A percentile compares a stretch with the other conserved stretches of the same genome.
phyloP scores from a whole-genome alignment of 2,113 vertebrate genomes.

The Corvus moneduloides region DNA sequence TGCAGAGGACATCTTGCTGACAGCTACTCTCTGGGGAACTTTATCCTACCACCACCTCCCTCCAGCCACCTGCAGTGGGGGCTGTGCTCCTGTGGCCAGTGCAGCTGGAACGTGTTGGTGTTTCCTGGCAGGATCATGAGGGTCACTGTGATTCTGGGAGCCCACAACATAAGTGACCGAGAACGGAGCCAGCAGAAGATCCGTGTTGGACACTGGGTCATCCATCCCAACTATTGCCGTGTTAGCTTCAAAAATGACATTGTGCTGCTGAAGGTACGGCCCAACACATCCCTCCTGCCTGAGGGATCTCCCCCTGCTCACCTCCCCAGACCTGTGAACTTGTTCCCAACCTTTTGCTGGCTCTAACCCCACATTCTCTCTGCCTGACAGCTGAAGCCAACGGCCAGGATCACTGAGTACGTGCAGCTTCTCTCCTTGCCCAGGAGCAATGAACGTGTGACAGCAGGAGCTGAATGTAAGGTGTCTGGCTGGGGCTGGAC shows the following conservation, averaged over 20 bases:
- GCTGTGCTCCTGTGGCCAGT: not conserved
- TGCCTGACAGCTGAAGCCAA: not conserved
- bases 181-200: accelerated
- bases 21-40: not conserved
- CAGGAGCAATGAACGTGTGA: accelerated
- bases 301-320: not conserved
- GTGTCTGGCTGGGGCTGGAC: not conserved
- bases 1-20: not conserved
- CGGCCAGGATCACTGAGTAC: accelerated
- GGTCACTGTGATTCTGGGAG: not conserved
- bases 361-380: not conserved
- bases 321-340: not conserved
- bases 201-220: accelerated
- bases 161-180: accelerated
- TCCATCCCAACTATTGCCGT: accelerated
- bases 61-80: not conserved
- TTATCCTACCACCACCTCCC: not conserved
- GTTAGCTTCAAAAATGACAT: accelerated
- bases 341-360: not conserved
- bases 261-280: not conserved
- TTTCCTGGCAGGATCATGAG: not conserved
- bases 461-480: accelerated
- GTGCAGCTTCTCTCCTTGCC: accelerated
- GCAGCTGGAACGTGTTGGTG: not conserved
- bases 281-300: not conserved